Conservation (phyloP, 2,797 vertebrate genomes). For the Crenichthys baileyi region DNA sequence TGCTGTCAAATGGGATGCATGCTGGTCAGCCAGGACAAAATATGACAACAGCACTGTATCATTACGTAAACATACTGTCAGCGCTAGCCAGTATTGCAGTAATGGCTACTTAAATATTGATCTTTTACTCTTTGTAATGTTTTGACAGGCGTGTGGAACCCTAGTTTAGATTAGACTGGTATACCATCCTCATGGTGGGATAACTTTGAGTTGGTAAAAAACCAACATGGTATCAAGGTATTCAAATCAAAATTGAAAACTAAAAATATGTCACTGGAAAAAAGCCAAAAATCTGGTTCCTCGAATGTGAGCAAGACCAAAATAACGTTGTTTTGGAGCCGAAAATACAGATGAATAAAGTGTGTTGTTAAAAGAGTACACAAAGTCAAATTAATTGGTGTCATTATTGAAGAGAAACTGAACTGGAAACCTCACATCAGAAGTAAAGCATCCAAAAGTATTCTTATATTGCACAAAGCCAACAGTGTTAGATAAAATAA, state of each 20-base stretch:
- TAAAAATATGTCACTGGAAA: background rate
- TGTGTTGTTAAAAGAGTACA: too few relatives aligned
- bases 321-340: too few relatives aligned
- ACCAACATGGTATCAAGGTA: too few relatives aligned
- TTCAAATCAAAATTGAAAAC: too few relatives aligned
- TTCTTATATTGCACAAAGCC: too few relatives aligned
- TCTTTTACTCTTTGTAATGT: constrained; percentile 1
- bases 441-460: too few relatives aligned
- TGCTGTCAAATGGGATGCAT: constrained; percentile 1
- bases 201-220: background rate
- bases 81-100: background rate
- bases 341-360: too few relatives aligned
- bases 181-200: background rate
- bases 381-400: too few relatives aligned
- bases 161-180: background rate
- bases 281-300: background rate
- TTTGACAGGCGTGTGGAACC: background rate
- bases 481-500: too few relatives aligned
- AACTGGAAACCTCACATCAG: too few relatives aligned
- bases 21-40: constrained; percentile 12
- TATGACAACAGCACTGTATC: background rate
- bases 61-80: background rate
- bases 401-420: too few relatives aligned
- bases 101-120: constrained; percentile 1
- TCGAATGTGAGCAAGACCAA: too few relatives aligned